Conservation (phyloP, 2,888 invertebrate species). For the Polyommatus iphigenia region DNA sequence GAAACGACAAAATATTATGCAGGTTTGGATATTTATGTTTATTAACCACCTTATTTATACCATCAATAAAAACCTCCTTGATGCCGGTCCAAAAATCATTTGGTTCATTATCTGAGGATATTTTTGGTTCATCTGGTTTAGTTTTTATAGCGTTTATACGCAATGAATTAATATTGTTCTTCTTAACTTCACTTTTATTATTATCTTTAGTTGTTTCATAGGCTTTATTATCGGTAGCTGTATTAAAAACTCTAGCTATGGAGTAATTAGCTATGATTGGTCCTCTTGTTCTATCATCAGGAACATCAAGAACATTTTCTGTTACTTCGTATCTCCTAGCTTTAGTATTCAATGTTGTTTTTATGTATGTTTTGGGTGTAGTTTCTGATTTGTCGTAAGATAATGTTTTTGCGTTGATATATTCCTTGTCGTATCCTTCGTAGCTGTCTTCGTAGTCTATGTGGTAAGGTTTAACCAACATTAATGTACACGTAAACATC, state of each 20-base stretch:
- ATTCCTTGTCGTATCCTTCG: conserved; percentile 11
- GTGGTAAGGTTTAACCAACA: background rate
- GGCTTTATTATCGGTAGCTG: conserved; percentile 39
- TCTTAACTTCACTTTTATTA: conserved; percentile 36
- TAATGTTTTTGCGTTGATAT: conserved; percentile 31
- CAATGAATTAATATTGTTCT: conserved; percentile 46
- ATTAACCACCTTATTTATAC: conserved; percentile 50
- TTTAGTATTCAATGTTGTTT: conserved; percentile 31
- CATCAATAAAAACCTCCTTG: conserved; percentile 49
- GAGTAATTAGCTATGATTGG: conserved; percentile 53
- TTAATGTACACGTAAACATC: background rate
- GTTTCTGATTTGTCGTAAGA: conserved; percentile 7
- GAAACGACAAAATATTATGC: conserved; percentile 40
- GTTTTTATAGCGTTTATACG: conserved; percentile 49
- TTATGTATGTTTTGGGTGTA: conserved; percentile 16
- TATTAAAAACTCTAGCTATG: conserved; percentile 48
- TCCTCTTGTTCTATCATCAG: conserved; percentile 50
- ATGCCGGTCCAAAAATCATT: conserved; percentile 50
- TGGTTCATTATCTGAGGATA: conserved; percentile 41
- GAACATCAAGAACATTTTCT: conserved; percentile 59
- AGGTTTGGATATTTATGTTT: conserved; percentile 41
- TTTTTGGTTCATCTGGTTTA: conserved; percentile 35
- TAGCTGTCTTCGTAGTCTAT: background rate
- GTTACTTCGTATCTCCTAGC: conserved; percentile 56
- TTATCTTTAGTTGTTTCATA: conserved; percentile 40